phyloP scores from a whole-genome alignment of 2,113 vertebrate genomes.

The Gorsachius goisagi region DNA sequence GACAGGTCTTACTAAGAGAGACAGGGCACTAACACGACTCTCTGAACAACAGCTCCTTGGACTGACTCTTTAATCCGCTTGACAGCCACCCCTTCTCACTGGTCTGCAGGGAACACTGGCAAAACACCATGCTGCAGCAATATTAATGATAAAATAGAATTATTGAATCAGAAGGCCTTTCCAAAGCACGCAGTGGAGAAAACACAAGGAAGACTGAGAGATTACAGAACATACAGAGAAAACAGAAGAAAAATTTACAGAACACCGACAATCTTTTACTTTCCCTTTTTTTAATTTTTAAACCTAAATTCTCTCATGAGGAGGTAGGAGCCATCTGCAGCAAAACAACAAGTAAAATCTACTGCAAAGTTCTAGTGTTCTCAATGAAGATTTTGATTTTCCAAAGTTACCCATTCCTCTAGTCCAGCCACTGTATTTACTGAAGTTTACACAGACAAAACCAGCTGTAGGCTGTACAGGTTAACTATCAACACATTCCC shows the following conservation, averaged over 20 bases:
- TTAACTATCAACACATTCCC: neutral
- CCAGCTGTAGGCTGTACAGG: neutral
- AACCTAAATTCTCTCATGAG: neutral
- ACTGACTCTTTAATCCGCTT: neutral
- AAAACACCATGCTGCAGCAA: neutral
- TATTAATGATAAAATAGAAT: neutral
- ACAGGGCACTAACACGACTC: neutral
- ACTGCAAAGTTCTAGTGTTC: neutral
- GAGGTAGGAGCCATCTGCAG: neutral
- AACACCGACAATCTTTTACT: neutral
- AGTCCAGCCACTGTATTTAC: neutral
- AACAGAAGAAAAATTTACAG: neutral
- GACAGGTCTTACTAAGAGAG: accelerated
- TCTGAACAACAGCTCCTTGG: neutral
- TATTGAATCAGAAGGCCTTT: neutral
- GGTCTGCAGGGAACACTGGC: neutral
- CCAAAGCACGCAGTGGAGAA: neutral
- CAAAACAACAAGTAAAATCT: neutral
- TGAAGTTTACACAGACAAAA: neutral
- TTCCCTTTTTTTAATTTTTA: too few relatives aligned
- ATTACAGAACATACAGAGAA: neutral
- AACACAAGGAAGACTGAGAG: neutral
- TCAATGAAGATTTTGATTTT: neutral
- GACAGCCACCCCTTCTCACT: accelerated
- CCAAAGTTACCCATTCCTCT: neutral